Percentiles rank a stretch among this genome's conserved stretches.
These are phyloP conservation scores for Cavia aperea DNA, from an alignment of 2,113 vertebrate genomes.

Conservation along the genomic window DNA sequence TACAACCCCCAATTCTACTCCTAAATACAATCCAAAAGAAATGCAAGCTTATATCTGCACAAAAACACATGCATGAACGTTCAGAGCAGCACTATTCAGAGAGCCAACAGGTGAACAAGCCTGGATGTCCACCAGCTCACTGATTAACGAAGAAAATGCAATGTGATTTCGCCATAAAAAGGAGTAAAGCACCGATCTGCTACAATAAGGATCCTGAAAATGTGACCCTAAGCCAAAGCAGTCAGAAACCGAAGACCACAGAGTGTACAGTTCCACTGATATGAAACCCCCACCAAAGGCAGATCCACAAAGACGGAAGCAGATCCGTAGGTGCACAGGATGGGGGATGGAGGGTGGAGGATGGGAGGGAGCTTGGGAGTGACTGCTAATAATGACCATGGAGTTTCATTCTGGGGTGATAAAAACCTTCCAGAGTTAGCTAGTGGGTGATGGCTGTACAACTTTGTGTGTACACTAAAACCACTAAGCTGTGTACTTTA, in stretches of 20 bases:
- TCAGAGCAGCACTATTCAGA: neutral
- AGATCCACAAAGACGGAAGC: neutral
- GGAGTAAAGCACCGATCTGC: neutral
- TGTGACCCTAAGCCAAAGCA: neutral
- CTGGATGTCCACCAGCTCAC: neutral
- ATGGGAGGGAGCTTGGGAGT: neutral
- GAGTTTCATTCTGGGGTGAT: neutral
- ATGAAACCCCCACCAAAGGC: neutral
- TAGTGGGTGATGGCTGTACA: neutral
- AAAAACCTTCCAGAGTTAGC: slow-evolving; percentile 32
- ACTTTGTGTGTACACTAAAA: neutral
- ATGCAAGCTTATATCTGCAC: neutral
- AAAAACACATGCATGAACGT: neutral
- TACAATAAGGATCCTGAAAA: neutral
- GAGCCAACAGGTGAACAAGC: neutral
- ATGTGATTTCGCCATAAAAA: neutral
- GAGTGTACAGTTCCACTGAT: neutral
- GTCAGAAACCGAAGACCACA: neutral
- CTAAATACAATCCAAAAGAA: neutral
- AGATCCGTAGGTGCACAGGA: neutral
- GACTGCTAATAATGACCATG: neutral
- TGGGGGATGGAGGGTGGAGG: no score
- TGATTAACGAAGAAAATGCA: neutral
- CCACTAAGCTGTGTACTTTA: neutral
- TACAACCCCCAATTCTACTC: neutral